A percentile compares a stretch with the other conserved stretches of the same genome.
Conservation (phyloP, 2,797 vertebrate species). For the Syndactyla subalaris region DNA sequence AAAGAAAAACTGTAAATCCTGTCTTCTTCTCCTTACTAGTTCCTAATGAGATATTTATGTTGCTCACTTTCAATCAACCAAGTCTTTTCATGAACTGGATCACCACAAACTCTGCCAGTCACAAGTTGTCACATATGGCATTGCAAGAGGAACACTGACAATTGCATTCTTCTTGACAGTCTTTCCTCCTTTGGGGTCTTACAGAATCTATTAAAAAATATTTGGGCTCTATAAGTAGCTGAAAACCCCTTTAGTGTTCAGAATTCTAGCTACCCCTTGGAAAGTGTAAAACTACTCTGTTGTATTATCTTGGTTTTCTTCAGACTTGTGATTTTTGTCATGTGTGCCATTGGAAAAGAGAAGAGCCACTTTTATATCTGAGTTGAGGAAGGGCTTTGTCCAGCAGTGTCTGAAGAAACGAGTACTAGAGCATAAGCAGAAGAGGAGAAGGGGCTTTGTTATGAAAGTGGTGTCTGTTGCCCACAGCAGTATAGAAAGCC, state of each 20-base stretch:
- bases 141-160: background rate
- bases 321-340: background rate
- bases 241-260: background rate
- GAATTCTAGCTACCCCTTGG: background rate
- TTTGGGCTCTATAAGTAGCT: background rate
- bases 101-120: background rate
- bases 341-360: background rate
- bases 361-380: background rate
- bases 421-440: background rate
- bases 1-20: background rate
- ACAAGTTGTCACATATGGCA: background rate
- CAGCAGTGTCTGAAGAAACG: background rate
- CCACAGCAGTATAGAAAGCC: background rate
- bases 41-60: background rate
- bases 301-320: background rate
- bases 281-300: background rate
- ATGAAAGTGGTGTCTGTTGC: background rate
- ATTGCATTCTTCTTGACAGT: background rate
- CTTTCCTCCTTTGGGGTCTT: background rate
- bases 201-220: background rate
- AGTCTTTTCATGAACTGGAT: background rate
- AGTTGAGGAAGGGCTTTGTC: background rate
- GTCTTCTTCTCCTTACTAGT: background rate
- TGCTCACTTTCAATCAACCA: background rate
- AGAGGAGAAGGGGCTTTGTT: background rate